A percentile compares a stretch with the other conserved stretches of the same genome.
phyloP scores from a whole-genome alignment of 1,140 invertebrate species.

The Episyrphus balteatus region DNA sequence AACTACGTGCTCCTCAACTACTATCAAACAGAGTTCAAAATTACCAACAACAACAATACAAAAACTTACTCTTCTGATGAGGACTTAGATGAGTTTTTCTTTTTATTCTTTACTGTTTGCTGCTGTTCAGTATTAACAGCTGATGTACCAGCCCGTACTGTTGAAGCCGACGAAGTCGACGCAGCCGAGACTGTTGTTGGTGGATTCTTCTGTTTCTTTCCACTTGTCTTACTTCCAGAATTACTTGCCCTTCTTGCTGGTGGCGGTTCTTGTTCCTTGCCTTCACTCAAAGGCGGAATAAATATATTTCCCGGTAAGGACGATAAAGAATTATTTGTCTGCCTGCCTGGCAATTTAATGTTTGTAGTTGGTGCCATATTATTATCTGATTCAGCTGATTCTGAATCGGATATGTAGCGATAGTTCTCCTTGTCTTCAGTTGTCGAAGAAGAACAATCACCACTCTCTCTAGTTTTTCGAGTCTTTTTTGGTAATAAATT shows the following conservation, averaged over 20 bases:
- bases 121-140: no score
- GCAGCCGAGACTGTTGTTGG: not conserved
- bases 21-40: no score
- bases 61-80: no score
- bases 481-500: no score
- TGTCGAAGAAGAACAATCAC: slow-evolving; percentile 16
- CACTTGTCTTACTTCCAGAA: not conserved
- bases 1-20: no score
- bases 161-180: no score
- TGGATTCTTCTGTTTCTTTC: slow-evolving; percentile 19
- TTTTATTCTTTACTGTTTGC: no score
- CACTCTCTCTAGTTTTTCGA: no score
- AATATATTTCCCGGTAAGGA: slow-evolving; percentile 71
- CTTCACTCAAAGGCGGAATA: slow-evolving; percentile 43
- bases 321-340: slow-evolving; percentile 78
- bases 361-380: slow-evolving; percentile 35
- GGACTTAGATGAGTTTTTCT: no score
- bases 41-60: no score
- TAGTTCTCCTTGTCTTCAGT: slow-evolving; percentile 35
- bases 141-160: no score
- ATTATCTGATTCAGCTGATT: not conserved
- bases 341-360: slow-evolving; percentile 53
- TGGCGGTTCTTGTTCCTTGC: not conserved
- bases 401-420: slow-evolving; percentile 5
- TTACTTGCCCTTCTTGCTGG: not conserved